phyloP scores from a whole-genome alignment of 2,113 vertebrate species.

The Mormoops blainvillei region DNA sequence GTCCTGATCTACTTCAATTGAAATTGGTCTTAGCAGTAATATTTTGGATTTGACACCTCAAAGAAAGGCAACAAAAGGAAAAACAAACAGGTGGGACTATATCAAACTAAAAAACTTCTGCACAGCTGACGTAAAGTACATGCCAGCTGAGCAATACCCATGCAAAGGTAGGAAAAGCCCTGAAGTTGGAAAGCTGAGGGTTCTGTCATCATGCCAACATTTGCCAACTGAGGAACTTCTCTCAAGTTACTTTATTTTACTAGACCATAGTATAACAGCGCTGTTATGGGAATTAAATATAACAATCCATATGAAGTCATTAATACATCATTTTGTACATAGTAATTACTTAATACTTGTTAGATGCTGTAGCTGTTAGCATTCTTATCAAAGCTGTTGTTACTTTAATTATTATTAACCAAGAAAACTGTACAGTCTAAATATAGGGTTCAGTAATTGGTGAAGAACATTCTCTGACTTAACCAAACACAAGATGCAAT shows the following conservation, averaged over 20 bases:
- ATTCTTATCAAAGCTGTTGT: background rate
- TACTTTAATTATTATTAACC: background rate
- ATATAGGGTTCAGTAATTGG: background rate
- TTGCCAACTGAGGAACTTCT: background rate
- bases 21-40: background rate
- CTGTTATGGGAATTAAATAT: background rate
- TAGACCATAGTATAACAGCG: background rate
- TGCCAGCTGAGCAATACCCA: background rate
- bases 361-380: background rate
- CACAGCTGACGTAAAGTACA: background rate
- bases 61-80: background rate
- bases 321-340: background rate
- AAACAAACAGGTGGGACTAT: background rate
- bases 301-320: background rate
- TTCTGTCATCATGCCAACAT: background rate
- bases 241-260: background rate
- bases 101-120: background rate
- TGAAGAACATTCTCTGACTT: background rate
- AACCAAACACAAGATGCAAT: background rate
- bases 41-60: background rate
- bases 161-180: background rate
- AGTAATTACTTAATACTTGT: background rate
- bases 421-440: background rate
- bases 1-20: background rate
- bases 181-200: background rate